Conservation (phyloP, 2,888 invertebrate genomes). For the Pterobdella sp. region DNA sequence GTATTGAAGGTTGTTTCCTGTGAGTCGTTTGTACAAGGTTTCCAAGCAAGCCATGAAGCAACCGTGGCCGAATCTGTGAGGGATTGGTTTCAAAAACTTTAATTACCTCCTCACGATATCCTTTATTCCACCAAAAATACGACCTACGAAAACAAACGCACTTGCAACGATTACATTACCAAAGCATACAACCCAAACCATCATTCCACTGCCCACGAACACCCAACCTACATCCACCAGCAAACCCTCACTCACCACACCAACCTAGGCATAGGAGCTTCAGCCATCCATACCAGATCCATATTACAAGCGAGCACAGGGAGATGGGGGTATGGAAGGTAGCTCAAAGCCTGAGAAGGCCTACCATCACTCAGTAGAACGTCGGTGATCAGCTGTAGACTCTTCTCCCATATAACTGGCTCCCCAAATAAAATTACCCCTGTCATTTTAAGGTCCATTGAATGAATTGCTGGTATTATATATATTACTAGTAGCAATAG, state of each 20-base stretch:
- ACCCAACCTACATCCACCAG: background rate
- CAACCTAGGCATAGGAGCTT: constrained; percentile 61
- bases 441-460: constrained; percentile 34
- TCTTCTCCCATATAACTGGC: constrained; percentile 61
- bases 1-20: constrained; percentile 59
- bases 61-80: constrained; percentile 59
- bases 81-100: background rate
- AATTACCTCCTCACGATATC: background rate
- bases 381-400: constrained; percentile 60
- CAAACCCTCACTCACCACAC: background rate
- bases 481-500: background rate
- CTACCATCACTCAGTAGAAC: constrained; percentile 59
- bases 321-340: constrained; percentile 58
- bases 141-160: background rate
- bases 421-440: constrained; percentile 62
- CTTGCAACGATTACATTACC: background rate
- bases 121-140: background rate
- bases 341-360: constrained; percentile 47
- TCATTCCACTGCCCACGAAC: background rate
- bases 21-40: constrained; percentile 59
- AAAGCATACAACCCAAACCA: background rate
- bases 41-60: constrained; percentile 61
- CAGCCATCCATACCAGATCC: constrained; percentile 63
- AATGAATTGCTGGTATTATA: background rate
- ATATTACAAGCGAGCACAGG: constrained; percentile 64